Evolutionary conservation across 2,797 vertebrate species (phyloP), one percentile per base, ranked within the genome.

Genomic region (Rhabdomys pumilio): DNA sequence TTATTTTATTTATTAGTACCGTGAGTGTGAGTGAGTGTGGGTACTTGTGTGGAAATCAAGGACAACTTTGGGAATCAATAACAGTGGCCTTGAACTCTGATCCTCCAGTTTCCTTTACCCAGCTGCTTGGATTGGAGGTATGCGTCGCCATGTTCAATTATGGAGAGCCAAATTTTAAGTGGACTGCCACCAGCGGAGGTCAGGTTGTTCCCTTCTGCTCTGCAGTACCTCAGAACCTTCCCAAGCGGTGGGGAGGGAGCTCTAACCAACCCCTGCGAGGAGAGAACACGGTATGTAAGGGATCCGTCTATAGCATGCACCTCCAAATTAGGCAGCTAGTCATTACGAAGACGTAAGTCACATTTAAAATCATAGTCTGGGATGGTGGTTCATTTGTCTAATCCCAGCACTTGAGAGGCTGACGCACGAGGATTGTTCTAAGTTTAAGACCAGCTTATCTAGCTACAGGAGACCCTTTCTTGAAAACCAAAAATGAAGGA

Each of bases 241-340:
- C 90, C 59, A 34, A 24, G 26, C n/a, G 29, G 22, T 38, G 47
- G 47, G 34, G 31, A 47, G 67, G 38, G n/a, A 86, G 34, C 85
- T 55, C 0, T 1, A 34, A 13, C 79, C 2, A 0, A 29, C 75
- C 80, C 77, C 69, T 47, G 63, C 38, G 1, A 15, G 34, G 10
- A 87, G 76, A 77, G 65, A 76, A 69, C 9, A 31, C 19, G 86
- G 91, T 93, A 72, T 82, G 22, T 20, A 20, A 67, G 19, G 73
- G 67, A 44, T 34, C 31, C 61, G 69, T 67, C 95, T 26, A 41
- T n/a, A n/a, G 41, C 22, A 6, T 6, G 76, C 12, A 19, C 69
- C 89, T 97, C 75, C 96, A 89, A 96, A 93, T 89, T 57, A 94
- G 79, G 47, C 44, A 90, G 34, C 83, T 96, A 50, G 77, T 76